Base-by-base conservation (phyloP, 2,797 vertebrate genomes). In the Psittacula derbiana region DNA sequence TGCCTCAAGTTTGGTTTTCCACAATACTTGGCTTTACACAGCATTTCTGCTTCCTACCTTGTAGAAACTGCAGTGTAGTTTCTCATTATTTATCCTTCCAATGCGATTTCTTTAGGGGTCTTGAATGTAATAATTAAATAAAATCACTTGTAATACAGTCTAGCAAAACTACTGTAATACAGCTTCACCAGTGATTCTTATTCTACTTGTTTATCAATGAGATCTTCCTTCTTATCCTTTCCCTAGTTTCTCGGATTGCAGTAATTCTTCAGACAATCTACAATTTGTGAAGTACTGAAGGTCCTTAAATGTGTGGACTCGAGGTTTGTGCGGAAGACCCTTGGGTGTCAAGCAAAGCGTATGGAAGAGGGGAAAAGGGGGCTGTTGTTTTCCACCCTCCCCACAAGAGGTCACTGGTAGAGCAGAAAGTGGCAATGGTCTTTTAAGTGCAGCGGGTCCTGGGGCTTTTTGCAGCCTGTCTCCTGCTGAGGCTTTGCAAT, bases 321-420 rank as follows among this genome's bases (percentile, higher is more conserved):
- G 8, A 30, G 12, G 5, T n/a, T 46, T 1, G 1, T 6, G 8
- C 16, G 41, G 21, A 23, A 30, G 8, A 3, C 46, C 25, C 28
- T 55, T 33, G 14, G 23, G 6, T 13, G 38, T 31, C 5, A 3
- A 33, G 71, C 19, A 7, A 36, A 70, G 21, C 0, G 12, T 15
- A 2, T 5, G 65, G n/a, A 24, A 8, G 30, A 13, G 25, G 28
- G 16, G 25, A 47, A 25, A 25, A 33, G 38, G 15, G 33, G 19
- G 6, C 31, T 91, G 67, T 10, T 66, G 40, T 93, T 91, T 89
- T 36, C 67, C 40, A n/a, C 16, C 12, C 31, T 83, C 7, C 40
- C 91, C 88, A 72, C 85, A 30, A 86, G 94, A 93, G 94, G 88
- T 67, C 84, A 73, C 40, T 88, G 66, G 43, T 46, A 24, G 50